phyloP scores from a whole-genome alignment of 2,888 invertebrate species.

The Mesorhabditis belari region DNA sequence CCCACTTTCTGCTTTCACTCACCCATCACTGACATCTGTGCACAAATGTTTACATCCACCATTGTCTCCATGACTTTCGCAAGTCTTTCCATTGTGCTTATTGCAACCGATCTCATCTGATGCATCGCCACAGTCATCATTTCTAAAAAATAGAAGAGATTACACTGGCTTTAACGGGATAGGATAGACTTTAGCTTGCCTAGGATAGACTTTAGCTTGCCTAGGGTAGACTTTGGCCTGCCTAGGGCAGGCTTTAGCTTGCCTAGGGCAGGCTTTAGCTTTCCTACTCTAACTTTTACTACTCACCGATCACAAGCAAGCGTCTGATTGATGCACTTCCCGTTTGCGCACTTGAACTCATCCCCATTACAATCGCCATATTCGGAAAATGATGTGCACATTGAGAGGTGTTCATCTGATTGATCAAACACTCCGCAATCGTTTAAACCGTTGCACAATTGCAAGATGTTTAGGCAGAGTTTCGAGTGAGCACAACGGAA shows the following conservation, averaged over 20 bases:
- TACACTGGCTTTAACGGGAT: too few relatives aligned
- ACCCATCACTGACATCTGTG: constrained; percentile 66
- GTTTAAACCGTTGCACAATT: constrained; percentile 50
- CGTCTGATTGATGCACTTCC: constrained; percentile 66
- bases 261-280: too few relatives aligned
- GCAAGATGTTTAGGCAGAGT: constrained; percentile 51
- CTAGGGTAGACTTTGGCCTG: too few relatives aligned
- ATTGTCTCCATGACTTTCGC: constrained; percentile 63
- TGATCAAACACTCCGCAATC: constrained; percentile 50
- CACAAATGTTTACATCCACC: constrained; percentile 94
- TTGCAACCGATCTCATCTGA: constrained; percentile 91
- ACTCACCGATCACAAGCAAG: constrained; percentile 40
- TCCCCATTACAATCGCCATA: constrained; percentile 49
- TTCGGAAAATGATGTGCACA: constrained; percentile 61
- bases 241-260: too few relatives aligned
- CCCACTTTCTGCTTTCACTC: not conserved
- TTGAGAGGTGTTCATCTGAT: constrained; percentile 54
- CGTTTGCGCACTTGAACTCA: constrained; percentile 51
- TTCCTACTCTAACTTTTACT: not conserved
- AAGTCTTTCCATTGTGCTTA: constrained; percentile 40
- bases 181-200: too few relatives aligned
- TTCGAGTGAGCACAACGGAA: constrained; percentile 51
- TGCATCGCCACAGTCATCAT: constrained; percentile 52
- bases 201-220: too few relatives aligned
- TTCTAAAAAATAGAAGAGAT: constrained; percentile 15